Percentiles rank a stretch among this genome's conserved stretches.
Conservation (phyloP, 2,888 invertebrate genomes). For the Apotomis capreana region DNA sequence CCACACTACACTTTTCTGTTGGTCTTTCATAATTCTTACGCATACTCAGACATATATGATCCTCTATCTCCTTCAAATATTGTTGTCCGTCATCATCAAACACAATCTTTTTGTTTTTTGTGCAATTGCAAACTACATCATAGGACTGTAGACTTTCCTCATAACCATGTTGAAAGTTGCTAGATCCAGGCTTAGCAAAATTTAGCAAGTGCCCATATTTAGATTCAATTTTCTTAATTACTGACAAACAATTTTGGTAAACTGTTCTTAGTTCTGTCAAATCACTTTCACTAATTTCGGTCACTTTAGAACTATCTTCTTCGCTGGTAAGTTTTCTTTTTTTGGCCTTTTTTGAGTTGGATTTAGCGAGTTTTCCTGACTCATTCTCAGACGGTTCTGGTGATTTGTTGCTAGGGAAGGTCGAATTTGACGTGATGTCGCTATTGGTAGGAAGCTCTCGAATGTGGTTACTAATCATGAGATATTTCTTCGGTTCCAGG, state of each 20-base stretch:
- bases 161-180: slow-evolving; percentile 28
- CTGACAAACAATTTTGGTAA: slow-evolving; percentile 67
- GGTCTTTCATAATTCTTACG: slow-evolving; percentile 46
- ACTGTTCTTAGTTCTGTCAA: slow-evolving; percentile 64
- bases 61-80: slow-evolving; percentile 51
- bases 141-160: slow-evolving; percentile 28
- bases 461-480: slow-evolving; percentile 63
- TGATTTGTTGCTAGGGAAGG: slow-evolving; percentile 39
- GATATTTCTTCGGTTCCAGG: slow-evolving; percentile 54
- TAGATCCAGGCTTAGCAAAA: slow-evolving; percentile 46
- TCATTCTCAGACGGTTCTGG: slow-evolving; percentile 27
- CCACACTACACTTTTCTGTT: slow-evolving; percentile 47
- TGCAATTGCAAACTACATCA: slow-evolving; percentile 60
- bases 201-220: slow-evolving; percentile 74
- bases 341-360: slow-evolving; percentile 24
- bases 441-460: slow-evolving; percentile 50
- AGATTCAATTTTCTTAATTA: slow-evolving; percentile 66
- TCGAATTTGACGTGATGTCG: slow-evolving; percentile 36
- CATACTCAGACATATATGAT: slow-evolving; percentile 63
- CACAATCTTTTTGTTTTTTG: slow-evolving; percentile 65
- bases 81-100: slow-evolving; percentile 72
- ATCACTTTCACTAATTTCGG: slow-evolving; percentile 58
- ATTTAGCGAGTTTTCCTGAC: not conserved
- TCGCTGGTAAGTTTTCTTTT: slow-evolving; percentile 26
- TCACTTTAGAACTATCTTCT: slow-evolving; percentile 24